Evolutionary conservation across 2,888 invertebrate species (phyloP).

Genomic region (Temnothorax ravouxi): DNA sequence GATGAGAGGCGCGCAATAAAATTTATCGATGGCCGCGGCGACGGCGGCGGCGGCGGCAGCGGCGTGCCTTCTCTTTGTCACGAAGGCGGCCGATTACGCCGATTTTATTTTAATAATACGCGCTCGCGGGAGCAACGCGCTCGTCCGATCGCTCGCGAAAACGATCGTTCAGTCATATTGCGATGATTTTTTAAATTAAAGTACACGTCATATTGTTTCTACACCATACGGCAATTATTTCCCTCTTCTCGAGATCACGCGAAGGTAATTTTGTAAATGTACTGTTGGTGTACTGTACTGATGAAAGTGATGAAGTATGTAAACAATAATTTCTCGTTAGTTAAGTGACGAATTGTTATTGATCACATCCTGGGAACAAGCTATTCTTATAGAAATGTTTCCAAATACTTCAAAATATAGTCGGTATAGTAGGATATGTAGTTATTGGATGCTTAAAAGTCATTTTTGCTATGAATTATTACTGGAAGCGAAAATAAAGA

Average conservation of each 20-base stretch:
- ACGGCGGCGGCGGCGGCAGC: conserved; percentile 28
- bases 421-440: neutral
- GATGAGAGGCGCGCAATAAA: conserved; percentile 69
- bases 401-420: neutral
- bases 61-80: conserved; percentile 51
- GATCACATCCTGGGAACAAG: neutral
- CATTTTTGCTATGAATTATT: neutral
- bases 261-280: neutral
- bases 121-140: neutral
- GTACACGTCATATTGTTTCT: neutral
- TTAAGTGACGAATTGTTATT: neutral
- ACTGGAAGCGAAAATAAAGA: neutral
- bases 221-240: neutral
- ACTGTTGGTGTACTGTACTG: neutral
- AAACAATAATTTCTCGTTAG: neutral
- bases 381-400: neutral
- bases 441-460: neutral
- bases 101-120: conserved; percentile 37
- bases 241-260: neutral
- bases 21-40: conserved; percentile 67
- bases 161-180: neutral
- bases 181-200: neutral
- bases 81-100: conserved; percentile 50
- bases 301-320: neutral
- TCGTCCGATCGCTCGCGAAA: neutral